A percentile compares a stretch with the other conserved stretches of the same genome.
Evolutionary conservation across 2,797 vertebrate species (phyloP).

Genomic region (Epinephelus awoara): DNA sequence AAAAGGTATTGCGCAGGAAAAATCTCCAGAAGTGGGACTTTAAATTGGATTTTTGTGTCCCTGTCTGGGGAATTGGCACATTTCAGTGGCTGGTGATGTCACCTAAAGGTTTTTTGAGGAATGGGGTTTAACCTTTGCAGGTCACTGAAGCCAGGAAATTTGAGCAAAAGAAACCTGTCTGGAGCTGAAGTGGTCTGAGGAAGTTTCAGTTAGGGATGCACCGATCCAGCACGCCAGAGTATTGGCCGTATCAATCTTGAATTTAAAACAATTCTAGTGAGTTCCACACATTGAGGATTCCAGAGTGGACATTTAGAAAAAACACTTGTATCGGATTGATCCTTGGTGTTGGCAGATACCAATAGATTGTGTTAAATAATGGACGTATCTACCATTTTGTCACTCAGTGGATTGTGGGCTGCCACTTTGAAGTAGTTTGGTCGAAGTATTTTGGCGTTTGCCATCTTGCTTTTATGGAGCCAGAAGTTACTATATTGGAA

Average conservation of each 20-base stretch:
- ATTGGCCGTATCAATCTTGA: too few relatives aligned
- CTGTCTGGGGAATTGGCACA: background rate
- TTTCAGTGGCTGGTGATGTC: background rate
- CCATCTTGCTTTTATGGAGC: too few relatives aligned
- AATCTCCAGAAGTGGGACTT: background rate
- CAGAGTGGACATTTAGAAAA: background rate
- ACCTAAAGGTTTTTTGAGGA: background rate
- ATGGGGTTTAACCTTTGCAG: background rate
- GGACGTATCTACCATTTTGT: too few relatives aligned
- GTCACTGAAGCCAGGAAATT: background rate
- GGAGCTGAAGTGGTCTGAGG: background rate
- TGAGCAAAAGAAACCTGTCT: background rate
- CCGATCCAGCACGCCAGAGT: background rate
- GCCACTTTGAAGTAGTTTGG: too few relatives aligned
- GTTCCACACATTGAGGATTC: too few relatives aligned
- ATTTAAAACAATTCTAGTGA: background rate
- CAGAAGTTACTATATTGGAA: too few relatives aligned
- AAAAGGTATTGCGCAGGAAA: constrained; percentile 8
- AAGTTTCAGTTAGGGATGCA: background rate
- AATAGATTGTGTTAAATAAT: too few relatives aligned
- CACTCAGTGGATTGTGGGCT: too few relatives aligned
- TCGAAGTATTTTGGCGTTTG: too few relatives aligned
- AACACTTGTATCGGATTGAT: too few relatives aligned
- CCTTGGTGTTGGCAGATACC: background rate
- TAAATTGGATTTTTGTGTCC: background rate